phyloP scores from a whole-genome alignment of 2,888 invertebrate genomes.

The Druceiella hillmani region DNA sequence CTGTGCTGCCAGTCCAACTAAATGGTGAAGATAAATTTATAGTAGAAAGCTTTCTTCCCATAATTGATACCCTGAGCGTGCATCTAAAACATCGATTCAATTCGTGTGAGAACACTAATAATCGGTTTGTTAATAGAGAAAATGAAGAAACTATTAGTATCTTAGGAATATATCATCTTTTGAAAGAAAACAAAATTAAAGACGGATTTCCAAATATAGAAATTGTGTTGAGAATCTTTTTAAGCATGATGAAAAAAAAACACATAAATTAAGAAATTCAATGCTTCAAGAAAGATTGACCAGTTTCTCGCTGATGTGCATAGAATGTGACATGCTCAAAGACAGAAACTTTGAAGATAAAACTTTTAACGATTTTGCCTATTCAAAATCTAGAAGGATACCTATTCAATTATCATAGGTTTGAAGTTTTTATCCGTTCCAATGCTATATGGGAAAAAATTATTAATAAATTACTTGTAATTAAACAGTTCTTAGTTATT shows the following conservation, averaged over 20 bases:
- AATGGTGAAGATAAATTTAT: conserved; percentile 24
- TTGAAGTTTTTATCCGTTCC: no score
- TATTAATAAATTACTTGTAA: no score
- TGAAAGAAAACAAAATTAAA: conserved; percentile 13
- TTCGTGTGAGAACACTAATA: conserved; percentile 19
- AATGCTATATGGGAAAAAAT: no score
- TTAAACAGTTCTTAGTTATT: no score
- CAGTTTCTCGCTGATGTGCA: conserved; percentile 14
- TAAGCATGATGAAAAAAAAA: conserved; percentile 17
- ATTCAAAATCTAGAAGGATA: no score
- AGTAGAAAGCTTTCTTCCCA: conserved; percentile 22
- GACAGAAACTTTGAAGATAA: conserved; percentile 20
- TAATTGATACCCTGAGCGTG: conserved; percentile 24
- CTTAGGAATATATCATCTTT: conserved; percentile 14
- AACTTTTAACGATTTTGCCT: conserved; percentile 21
- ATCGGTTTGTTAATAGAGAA: conserved; percentile 17
- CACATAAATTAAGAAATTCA: conserved; percentile 19
- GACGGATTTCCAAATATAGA: conserved; percentile 18
- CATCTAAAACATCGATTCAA: conserved; percentile 23
- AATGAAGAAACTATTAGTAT: conserved; percentile 11
- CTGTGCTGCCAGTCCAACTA: conserved; percentile 19
- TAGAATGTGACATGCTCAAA: conserved; percentile 20
- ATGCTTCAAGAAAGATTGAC: conserved; percentile 19
- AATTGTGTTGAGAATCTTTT: conserved; percentile 18
- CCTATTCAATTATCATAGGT: conserved; percentile 11